Percentiles rank a stretch among this genome's conserved stretches.
Evolutionary conservation across 2,888 invertebrate genomes (phyloP).

Genomic region (Julus scanicus): DNA sequence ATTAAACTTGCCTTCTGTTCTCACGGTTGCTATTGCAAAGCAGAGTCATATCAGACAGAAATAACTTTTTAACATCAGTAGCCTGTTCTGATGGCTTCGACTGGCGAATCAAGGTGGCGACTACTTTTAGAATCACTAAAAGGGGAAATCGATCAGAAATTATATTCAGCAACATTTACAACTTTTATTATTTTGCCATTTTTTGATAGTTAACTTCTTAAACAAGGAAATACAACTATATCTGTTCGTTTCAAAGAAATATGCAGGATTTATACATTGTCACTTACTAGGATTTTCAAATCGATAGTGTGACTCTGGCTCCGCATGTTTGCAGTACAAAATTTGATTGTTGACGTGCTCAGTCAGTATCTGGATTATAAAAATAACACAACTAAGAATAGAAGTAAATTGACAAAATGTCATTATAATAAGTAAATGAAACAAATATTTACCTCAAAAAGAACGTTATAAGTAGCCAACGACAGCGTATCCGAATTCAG

Average conservation of each 20-base stretch:
- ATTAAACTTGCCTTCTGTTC: constrained; percentile 76
- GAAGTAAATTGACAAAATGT: not conserved
- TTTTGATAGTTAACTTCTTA: no score
- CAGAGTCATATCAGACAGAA: constrained; percentile 98
- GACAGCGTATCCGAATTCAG: constrained; percentile 89
- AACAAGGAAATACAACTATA: no score
- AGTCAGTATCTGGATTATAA: constrained; percentile 79
- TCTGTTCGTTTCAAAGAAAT: no score
- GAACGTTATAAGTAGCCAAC: constrained; percentile 95
- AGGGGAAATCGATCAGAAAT: not conserved
- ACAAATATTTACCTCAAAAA: constrained; percentile 80
- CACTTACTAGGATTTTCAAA: constrained; percentile 95
- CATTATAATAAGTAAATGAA: not conserved
- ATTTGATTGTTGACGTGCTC: constrained; percentile 97
- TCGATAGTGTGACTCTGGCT: constrained; percentile 93
- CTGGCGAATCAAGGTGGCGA: constrained; percentile 95
- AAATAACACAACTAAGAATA: not conserved
- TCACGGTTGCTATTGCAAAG: constrained; percentile 97
- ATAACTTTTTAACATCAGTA: constrained; percentile 92
- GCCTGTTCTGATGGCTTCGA: constrained; percentile 93
- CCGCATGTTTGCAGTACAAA: constrained; percentile 90
- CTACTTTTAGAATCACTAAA: constrained; percentile 96
- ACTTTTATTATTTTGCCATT: not conserved
- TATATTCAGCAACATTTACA: not conserved
- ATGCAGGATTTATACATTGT: constrained; percentile 28